Percentiles rank a stretch among this genome's conserved stretches.
These are phyloP conservation scores for Ceyx margarethae DNA, from an alignment of 2,113 vertebrate genomes.

Conservation along the genomic window DNA sequence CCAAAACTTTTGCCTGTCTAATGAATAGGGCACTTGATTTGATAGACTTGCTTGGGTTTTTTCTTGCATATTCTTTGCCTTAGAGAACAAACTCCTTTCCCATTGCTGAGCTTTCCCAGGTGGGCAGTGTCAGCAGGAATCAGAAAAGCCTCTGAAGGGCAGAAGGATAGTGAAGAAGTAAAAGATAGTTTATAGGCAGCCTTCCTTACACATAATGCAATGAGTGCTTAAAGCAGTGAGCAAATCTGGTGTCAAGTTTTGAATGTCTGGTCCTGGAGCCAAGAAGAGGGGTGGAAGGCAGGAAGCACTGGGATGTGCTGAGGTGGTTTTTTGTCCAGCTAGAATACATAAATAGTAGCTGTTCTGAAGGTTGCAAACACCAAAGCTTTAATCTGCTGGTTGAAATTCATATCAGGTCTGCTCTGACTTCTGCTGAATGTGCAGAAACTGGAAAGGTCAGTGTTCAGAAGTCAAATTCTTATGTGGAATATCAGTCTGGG, in stretches of 20 bases:
- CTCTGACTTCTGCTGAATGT: not conserved
- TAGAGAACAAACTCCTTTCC: not conserved
- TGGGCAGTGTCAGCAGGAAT: not conserved
- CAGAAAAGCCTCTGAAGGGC: not conserved
- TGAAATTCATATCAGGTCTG: not conserved
- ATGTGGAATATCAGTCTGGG: fast-evolving
- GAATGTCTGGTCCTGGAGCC: not conserved
- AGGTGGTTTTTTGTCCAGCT: not conserved
- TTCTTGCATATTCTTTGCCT: not conserved
- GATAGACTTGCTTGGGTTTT: not conserved
- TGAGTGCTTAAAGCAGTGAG: not conserved
- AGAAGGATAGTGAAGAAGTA: not conserved
- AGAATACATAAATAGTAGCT: not conserved
- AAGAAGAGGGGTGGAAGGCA: not conserved
- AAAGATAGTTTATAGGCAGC: not conserved
- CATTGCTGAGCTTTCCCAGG: not conserved
- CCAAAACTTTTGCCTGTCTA: not conserved
- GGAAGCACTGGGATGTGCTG: not conserved
- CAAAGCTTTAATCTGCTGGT: not conserved
- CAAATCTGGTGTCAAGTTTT: not conserved
- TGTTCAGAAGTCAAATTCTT: not conserved
- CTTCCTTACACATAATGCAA: not conserved
- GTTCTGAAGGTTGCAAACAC: not conserved
- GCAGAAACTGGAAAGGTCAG: not conserved
- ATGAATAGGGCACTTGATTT: not conserved